Percentiles rank a stretch among this genome's conserved stretches.
phyloP scores from a whole-genome alignment of 2,113 vertebrate species.

The Pycnonotus jocosus region DNA sequence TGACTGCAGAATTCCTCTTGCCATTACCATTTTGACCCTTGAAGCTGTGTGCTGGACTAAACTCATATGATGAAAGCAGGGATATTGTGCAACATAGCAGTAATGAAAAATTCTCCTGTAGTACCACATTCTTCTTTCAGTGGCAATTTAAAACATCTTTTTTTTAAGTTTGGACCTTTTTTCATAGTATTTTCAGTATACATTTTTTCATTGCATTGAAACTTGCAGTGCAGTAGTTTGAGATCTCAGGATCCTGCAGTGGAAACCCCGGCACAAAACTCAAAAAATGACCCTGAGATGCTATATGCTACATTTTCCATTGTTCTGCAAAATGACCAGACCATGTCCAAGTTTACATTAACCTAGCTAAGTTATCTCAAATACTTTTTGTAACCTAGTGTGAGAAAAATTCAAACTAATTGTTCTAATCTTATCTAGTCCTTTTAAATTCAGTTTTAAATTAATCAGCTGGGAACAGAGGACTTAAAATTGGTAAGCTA shows the following conservation, averaged over 20 bases:
- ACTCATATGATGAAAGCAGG: not conserved
- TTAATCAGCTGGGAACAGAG: not conserved
- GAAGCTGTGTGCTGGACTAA: not conserved
- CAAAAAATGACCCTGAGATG: not conserved
- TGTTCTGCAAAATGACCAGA: not conserved
- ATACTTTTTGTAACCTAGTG: not conserved
- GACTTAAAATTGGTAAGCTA: not conserved
- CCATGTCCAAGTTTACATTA: not conserved
- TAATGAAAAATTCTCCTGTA: not conserved
- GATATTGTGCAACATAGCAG: not conserved
- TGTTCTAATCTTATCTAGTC: not conserved
- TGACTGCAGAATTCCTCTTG: not conserved
- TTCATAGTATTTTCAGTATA: not conserved
- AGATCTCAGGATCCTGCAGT: not conserved
- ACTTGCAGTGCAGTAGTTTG: not conserved
- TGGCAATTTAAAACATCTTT: not conserved
- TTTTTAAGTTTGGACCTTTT: not conserved
- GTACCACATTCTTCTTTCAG: not conserved
- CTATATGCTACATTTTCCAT: accelerated
- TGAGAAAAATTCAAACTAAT: not conserved
- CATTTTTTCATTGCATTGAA: not conserved
- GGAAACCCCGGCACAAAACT: not conserved
- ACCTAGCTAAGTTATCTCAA: not conserved
- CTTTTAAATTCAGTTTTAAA: not conserved
- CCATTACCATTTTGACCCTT: accelerated